phyloP scores from a whole-genome alignment of 2,888 invertebrate genomes.

The Xylocampa areola region DNA sequence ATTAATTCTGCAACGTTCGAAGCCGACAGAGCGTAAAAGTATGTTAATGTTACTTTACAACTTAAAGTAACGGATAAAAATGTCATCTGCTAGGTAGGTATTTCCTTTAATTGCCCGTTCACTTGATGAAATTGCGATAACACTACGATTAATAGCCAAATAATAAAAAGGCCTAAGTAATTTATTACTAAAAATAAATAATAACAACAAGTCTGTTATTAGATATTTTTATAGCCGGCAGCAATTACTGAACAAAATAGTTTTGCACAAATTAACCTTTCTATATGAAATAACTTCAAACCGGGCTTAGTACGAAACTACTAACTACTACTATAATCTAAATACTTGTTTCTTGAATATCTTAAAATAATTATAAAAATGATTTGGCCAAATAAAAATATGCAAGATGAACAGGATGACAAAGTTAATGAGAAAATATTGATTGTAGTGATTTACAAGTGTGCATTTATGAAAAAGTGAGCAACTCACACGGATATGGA shows the following conservation, averaged over 20 bases:
- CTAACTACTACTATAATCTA: constrained; percentile 17
- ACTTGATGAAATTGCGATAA: constrained; percentile 61
- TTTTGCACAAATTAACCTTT: constrained; percentile 56
- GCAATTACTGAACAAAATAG: constrained; percentile 53
- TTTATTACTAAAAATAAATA: constrained; percentile 50
- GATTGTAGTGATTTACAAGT: constrained; percentile 3
- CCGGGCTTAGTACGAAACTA: constrained; percentile 19
- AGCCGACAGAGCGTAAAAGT: constrained; percentile 76
- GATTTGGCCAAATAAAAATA: background rate
- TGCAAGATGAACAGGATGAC: background rate
- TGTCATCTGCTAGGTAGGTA: constrained; percentile 62
- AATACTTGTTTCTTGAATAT: too few species aligned
- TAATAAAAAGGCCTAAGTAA: constrained; percentile 46
- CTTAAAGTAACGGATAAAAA: constrained; percentile 70
- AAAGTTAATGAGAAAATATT: background rate
- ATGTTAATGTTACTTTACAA: constrained; percentile 76
- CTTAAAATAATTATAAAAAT: too few species aligned
- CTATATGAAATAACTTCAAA: constrained; percentile 42
- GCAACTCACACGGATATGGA: constrained; percentile 79
- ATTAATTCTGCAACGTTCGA: constrained; percentile 80
- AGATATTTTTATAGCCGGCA: constrained; percentile 45
- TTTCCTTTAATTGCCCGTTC: constrained; percentile 66
- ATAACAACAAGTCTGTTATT: constrained; percentile 41
- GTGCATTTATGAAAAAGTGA: constrained; percentile 23
- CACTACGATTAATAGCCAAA: constrained; percentile 58